Base-by-base conservation (phyloP, 2,113 vertebrate genomes). In the Charina bottae region DNA sequence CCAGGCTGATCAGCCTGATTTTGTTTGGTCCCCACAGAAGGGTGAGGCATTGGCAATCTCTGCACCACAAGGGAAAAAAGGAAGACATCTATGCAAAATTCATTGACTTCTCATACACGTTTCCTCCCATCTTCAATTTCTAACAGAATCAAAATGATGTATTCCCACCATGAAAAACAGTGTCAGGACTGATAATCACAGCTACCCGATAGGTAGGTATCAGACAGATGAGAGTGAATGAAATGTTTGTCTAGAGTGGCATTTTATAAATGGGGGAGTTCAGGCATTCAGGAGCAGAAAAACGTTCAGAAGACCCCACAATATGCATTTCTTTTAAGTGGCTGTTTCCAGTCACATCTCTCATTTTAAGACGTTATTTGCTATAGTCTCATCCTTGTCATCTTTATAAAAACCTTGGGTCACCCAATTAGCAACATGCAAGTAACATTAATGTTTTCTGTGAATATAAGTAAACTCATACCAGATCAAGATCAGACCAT, bases 1-100 rank as follows among this genome's bases (percentile, higher is more conserved):
- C 85, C 94, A 95, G 96, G 59, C 86, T 96, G 95, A 93, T 91
- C 93, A 96, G 95, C 68, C 94, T 93, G 97, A 95, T 58, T 96
- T 89, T 58, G 90, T 93, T 23, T 97, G 93, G 95, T 89, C 95
- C 95, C 92, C 90, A 94, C 53, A 94, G 54, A 93, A 92, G 96
- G 92, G 91, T 94, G 96, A 94, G 95, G 93, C 84, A 94, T 89
- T 95, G 96, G 85, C 90, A 95, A 87, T 59, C 95, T 95, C 97
- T 97, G 93, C 88, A 87, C 58, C 53, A 10, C 6, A n/a, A 46
- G 26, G 59, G 58, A 96, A 6, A 90, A 90, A 58, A 88, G 87
- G 37, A 83, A 89, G n/a, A 93, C 10, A 33, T 42, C 21, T 33
- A 42, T 42, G 17, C 42, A 78, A 78, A 78, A 78, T 42, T n/a